A percentile compares a stretch with the other conserved stretches of the same genome.
These are phyloP conservation scores for Pangasius djambal DNA, from an alignment of 2,797 vertebrate species.

Conservation along the genomic window DNA sequence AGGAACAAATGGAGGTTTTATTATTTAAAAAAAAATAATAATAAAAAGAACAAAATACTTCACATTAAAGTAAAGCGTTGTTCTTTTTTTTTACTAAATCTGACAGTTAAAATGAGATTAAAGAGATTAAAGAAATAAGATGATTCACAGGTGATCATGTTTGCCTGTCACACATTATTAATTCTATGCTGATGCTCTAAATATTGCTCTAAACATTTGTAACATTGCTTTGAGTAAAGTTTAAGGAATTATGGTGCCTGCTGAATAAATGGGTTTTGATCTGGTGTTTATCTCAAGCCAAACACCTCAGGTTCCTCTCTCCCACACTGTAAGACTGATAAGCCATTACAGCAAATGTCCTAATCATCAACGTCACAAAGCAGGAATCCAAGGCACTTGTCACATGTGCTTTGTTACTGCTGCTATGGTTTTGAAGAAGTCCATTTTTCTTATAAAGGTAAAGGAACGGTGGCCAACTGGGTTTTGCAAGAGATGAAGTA, in stretches of 20 bases:
- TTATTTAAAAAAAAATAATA: too few species aligned
- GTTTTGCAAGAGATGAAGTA: background rate
- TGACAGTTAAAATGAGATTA: background rate
- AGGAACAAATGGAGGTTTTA: background rate
- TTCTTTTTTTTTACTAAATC: background rate
- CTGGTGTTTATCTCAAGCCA: background rate
- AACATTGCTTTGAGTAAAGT: too few species aligned
- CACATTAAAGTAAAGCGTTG: background rate
- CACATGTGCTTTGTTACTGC: background rate
- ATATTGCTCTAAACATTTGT: too few species aligned
- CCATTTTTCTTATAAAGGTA: background rate
- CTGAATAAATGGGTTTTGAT: background rate
- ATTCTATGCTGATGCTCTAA: background rate
- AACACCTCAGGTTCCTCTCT: background rate
- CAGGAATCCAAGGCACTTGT: background rate
- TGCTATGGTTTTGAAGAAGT: background rate
- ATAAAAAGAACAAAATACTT: too few species aligned
- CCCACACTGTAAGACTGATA: background rate
- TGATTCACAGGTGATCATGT: background rate
- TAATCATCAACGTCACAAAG: background rate
- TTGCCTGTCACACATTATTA: background rate
- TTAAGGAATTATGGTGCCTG: background rate
- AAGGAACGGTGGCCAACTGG: background rate
- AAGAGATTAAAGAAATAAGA: background rate
- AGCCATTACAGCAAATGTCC: background rate